These are phyloP conservation scores for Orientallactaga sibirica DNA, from an alignment of 2,797 vertebrate species.

Conservation along the genomic window DNA sequence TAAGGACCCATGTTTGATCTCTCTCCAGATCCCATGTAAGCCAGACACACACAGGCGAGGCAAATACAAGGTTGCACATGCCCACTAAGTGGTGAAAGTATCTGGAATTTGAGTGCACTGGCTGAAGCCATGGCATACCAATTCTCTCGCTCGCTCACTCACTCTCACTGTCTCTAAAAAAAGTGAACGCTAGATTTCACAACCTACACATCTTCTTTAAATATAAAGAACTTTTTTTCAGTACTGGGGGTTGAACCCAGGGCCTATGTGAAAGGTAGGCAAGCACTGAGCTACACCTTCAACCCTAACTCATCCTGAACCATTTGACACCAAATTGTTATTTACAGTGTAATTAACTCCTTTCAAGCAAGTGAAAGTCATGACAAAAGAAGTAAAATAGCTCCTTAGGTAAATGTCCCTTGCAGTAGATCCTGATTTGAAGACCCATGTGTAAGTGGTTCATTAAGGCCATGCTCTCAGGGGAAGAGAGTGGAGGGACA, in stretches of 20 bases:
- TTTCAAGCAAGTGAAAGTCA: constrained; percentile 32
- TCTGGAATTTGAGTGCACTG: too few relatives aligned
- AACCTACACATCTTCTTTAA: background rate
- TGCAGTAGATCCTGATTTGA: background rate
- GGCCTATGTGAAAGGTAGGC: background rate
- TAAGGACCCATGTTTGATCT: too few relatives aligned
- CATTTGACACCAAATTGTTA: constrained; percentile 27
- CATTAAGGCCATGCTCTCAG: background rate
- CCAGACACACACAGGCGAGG: too few relatives aligned
- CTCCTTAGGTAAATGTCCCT: background rate
- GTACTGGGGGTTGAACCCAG: background rate
- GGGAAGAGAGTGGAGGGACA: background rate
- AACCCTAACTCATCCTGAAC: background rate
- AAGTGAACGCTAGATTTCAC: background rate
- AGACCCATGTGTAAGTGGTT: background rate
- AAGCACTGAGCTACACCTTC: background rate
- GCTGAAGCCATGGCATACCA: too few relatives aligned
- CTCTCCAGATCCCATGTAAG: too few relatives aligned
- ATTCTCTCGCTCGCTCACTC: too few relatives aligned
- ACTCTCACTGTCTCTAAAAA: too few relatives aligned
- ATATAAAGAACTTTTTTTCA: background rate
- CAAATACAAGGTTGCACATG: too few relatives aligned
- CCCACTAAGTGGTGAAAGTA: too few relatives aligned
- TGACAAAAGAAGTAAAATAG: constrained; percentile 34
- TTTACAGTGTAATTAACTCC: constrained; percentile 38